phyloP scores from a whole-genome alignment of 2,888 invertebrate genomes.

The Atrina japonica region DNA sequence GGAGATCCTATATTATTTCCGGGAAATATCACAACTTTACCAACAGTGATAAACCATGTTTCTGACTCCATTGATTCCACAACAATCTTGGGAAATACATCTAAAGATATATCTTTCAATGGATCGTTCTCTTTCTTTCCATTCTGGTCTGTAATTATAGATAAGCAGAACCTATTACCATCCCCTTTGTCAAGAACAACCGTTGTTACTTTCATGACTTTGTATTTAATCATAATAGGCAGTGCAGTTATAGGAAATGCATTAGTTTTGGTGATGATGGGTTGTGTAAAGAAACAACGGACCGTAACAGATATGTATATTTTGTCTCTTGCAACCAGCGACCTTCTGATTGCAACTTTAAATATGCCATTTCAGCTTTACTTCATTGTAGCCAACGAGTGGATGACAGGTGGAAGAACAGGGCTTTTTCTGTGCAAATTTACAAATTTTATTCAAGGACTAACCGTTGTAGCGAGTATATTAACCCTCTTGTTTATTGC shows the following conservation, averaged over 20 bases:
- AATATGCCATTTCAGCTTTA: slow-evolving; percentile 70
- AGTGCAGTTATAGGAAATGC: slow-evolving; percentile 63
- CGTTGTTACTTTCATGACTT: slow-evolving; percentile 50
- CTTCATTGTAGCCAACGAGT: slow-evolving; percentile 62
- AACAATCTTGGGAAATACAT: too few relatives aligned
- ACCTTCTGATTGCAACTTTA: slow-evolving; percentile 65
- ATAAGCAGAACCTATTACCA: slow-evolving; percentile 50
- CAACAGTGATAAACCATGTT: too few relatives aligned
- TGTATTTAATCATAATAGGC: slow-evolving; percentile 63
- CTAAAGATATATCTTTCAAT: too few relatives aligned
- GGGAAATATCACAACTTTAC: too few relatives aligned
- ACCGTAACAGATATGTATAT: slow-evolving; percentile 71
- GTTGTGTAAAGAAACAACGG: slow-evolving; percentile 47
- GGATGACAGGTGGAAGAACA: slow-evolving; percentile 64
- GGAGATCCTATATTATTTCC: too few relatives aligned
- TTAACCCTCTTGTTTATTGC: slow-evolving; percentile 68
- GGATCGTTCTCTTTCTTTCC: too few relatives aligned
- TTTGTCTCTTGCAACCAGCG: slow-evolving; percentile 69
- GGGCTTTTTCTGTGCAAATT: slow-evolving; percentile 69
- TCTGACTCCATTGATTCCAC: too few relatives aligned
- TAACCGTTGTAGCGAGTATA: slow-evolving; percentile 67
- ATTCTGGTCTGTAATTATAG: slow-evolving; percentile 6
- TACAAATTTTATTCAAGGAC: slow-evolving; percentile 67
- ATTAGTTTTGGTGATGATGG: slow-evolving; percentile 63
- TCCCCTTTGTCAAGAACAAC: slow-evolving; percentile 51